A percentile compares a stretch with the other conserved stretches of the same genome.
phyloP scores from a whole-genome alignment of 2,113 vertebrate genomes.

The Epinephelus lanceolatus region DNA sequence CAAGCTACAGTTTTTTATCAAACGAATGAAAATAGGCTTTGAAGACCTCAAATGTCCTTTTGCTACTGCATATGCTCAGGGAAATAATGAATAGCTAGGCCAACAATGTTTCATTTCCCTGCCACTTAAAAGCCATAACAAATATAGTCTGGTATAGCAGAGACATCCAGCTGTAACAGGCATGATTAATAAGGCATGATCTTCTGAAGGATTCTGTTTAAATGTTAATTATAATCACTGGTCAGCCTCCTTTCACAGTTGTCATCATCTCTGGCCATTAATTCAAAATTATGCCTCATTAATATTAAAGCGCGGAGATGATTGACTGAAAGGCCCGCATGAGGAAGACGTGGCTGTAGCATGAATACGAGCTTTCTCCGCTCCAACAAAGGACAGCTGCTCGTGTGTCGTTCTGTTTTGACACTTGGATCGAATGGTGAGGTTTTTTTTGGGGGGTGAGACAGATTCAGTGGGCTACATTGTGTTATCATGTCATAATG shows the following conservation, averaged over 20 bases:
- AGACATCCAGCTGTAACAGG: constrained; percentile 41
- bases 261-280: constrained; percentile 55
- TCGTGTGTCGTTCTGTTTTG: constrained; percentile 31
- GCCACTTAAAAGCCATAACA: constrained; percentile 39
- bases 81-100: constrained; percentile 25
- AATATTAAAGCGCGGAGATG: constrained; percentile 58
- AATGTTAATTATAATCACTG: constrained; percentile 69
- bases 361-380: constrained; percentile 34
- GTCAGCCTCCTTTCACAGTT: constrained; percentile 62
- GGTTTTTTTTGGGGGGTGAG: not conserved
- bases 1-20: not conserved
- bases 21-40: constrained; percentile 6
- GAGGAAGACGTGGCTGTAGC: constrained; percentile 21
- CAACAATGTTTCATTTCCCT: constrained; percentile 17
- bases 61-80: not conserved
- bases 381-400: constrained; percentile 47
- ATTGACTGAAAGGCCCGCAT: constrained; percentile 46
- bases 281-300: constrained; percentile 66
- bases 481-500: constrained; percentile 42
- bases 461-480: constrained; percentile 10
- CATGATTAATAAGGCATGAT: constrained; percentile 55
- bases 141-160: constrained; percentile 26
- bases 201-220: constrained; percentile 54
- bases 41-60: not conserved
- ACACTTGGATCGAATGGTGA: constrained; percentile 46